A percentile compares a stretch with the other conserved stretches of the same genome.
Conservation (phyloP, 2,888 invertebrate species). For the Sesamia inferens region DNA sequence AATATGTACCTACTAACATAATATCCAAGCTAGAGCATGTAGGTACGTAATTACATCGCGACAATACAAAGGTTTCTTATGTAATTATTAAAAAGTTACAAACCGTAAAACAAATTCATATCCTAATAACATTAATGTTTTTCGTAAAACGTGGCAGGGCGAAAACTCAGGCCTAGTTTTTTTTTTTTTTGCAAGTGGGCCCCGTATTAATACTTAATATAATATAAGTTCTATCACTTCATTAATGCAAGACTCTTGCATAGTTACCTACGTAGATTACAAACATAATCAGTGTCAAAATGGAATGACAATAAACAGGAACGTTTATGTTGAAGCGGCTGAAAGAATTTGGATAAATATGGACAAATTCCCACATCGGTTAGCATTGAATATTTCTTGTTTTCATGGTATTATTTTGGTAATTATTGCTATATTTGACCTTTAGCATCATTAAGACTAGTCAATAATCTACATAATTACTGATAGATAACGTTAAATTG, state of each 20-base stretch:
- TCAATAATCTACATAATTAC: conserved; percentile 17
- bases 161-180: neutral
- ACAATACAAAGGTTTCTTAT: neutral
- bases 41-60: neutral
- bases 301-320: neutral
- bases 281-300: neutral
- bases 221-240: neutral
- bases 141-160: neutral
- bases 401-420: conserved; percentile 6
- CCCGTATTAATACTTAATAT: neutral
- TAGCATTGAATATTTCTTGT: neutral
- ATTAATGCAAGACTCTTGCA: neutral
- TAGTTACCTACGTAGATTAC: neutral
- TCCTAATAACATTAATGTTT: neutral
- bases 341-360: too few species aligned
- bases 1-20: neutral
- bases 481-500: neutral
- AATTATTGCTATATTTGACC: conserved; percentile 41
- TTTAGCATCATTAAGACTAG: conserved; percentile 24
- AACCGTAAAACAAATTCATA: neutral
- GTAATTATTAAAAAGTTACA: neutral
- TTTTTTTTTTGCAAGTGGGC: neutral
- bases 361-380: too few species aligned
- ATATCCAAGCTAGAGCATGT: neutral
- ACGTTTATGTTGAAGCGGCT: neutral